phyloP scores from a whole-genome alignment of 2,797 vertebrate species.

The Anabas testudineus region DNA sequence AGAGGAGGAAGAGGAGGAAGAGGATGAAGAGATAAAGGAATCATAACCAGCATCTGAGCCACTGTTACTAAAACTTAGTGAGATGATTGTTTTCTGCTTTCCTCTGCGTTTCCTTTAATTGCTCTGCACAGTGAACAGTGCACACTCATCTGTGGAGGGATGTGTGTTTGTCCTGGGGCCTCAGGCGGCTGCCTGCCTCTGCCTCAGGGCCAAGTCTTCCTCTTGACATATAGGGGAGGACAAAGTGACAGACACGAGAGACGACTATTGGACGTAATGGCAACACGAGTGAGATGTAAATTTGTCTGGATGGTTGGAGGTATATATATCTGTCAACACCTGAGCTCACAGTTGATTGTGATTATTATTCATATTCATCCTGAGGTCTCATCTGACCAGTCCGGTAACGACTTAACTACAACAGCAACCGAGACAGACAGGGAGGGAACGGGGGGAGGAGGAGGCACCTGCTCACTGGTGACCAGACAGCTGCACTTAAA shows the following conservation, averaged over 20 bases:
- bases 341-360: not conserved
- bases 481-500: slow-evolving; percentile 67
- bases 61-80: not conserved
- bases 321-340: not conserved
- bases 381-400: too few species aligned
- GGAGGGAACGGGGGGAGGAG: not conserved
- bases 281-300: too few species aligned
- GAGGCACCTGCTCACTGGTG: slow-evolving; percentile 60
- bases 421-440: not conserved
- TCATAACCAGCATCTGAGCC: too few species aligned
- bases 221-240: not conserved
- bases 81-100: not conserved
- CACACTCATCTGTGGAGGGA: not conserved
- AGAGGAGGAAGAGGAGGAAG: too few species aligned
- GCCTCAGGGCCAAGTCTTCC: not conserved
- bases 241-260: not conserved
- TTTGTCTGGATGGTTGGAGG: not conserved
- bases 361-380: too few species aligned
- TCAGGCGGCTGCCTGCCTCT: not conserved
- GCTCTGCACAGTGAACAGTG: not conserved
- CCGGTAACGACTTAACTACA: too few species aligned
- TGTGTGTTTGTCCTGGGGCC: not conserved
- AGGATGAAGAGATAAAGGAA: too few species aligned
- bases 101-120: not conserved
- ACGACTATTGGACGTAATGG: not conserved